These are phyloP conservation scores for Cryptotis parvus DNA, from an alignment of 2,113 vertebrate genomes.

Conservation along the genomic window DNA sequence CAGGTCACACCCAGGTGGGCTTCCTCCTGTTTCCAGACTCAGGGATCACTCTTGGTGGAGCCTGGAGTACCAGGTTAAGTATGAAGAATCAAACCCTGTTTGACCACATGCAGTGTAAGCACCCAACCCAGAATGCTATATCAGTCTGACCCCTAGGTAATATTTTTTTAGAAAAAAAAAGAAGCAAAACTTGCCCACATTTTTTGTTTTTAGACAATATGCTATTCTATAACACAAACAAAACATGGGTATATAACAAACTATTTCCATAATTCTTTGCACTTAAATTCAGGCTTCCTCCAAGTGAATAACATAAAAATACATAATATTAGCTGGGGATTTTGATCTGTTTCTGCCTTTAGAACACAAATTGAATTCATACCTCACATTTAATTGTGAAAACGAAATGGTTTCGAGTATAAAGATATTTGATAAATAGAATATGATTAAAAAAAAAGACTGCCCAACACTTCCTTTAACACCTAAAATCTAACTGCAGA, in stretches of 20 bases:
- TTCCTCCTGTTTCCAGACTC: no score
- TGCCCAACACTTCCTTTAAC: neutral
- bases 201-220: neutral
- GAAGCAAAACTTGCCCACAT: no score
- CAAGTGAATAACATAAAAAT: slow-evolving; percentile 16
- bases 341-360: neutral
- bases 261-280: neutral
- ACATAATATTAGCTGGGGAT: neutral
- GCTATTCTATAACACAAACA: neutral
- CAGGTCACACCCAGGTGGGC: no score
- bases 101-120: no score
- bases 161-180: no score
- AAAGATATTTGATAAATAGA: neutral
- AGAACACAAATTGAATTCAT: neutral
- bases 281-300: neutral
- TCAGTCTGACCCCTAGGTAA: no score
- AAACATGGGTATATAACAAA: neutral
- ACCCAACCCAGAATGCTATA: no score
- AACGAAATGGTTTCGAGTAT: neutral
- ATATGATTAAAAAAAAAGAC: neutral
- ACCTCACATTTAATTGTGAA: neutral
- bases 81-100: no score
- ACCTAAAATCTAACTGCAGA: neutral
- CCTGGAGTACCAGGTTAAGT: no score
- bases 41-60: no score